Base-by-base conservation (phyloP, 1,140 invertebrate genomes). In the Probaryconus sp. region DNA sequence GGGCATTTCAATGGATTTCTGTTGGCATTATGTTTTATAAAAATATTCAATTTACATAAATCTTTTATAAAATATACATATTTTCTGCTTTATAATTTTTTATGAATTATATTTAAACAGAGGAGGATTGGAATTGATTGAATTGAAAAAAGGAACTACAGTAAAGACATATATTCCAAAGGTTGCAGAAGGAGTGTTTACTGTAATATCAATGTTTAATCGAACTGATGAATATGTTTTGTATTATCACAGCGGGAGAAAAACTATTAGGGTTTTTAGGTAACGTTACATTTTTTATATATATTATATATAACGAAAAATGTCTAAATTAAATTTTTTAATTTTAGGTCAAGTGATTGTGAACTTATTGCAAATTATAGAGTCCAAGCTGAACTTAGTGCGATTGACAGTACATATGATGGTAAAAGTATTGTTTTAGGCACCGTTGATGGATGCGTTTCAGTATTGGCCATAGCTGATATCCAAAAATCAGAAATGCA, bases 171-270 rank as follows among this genome's bases (percentile, higher is more conserved):
- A 97, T 40, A 97, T 98, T 64, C 94, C 95, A 1, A 92, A 94
- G 85, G 93, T 98, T 0, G 97, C 97, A 5, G 97, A 99, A 87
- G 98, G 98, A 1, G 97, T 99, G 0, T 99, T 99, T 83, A 96
- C 94, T 7, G 96, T 99, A 14, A 95, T 97, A 70, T 96, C 95
- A 38, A 92, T 95, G 87, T 99, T 99, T 82, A 98, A 96, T 28
- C 93, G 93, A 68, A 97, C 94, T 5, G 96, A 98, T 79, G 93
- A 97, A 75, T 98, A 99, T 78, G 97, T 99, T 3, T 89, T 98
- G 2, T 99, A 99, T 84, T 99, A 99, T 79, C 97, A 99, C 82
- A 97, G 95, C 74, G 96, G 96, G 5, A 92, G 94, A 68, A 96
- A 97, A 88, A 98, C 97, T 5, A 90, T 98, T 37, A 90, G 96